Evolutionary conservation across 2,113 vertebrate genomes (phyloP).

Genomic region (Oryzias melastigma): DNA sequence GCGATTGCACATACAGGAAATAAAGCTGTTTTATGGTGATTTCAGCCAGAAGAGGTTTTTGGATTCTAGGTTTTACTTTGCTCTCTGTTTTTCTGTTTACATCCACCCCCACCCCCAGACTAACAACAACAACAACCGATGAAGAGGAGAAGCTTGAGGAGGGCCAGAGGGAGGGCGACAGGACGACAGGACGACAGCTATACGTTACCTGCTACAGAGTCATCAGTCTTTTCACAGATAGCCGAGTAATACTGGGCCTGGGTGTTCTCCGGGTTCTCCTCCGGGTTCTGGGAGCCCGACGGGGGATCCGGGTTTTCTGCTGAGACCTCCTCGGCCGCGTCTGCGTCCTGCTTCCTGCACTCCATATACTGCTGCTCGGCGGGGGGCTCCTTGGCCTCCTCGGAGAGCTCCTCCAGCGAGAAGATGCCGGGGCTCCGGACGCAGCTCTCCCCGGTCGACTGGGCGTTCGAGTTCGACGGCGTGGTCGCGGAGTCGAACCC

Average conservation of each 20-base stretch:
- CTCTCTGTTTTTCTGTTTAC: conserved; percentile 40
- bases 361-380: conserved; percentile 70
- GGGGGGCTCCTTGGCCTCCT: conserved; percentile 68
- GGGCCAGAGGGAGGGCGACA: conserved; percentile 9
- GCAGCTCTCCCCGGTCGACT: conserved; percentile 78
- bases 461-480: conserved; percentile 72
- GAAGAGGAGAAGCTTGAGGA: conserved; percentile 18
- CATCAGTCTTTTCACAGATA: conserved; percentile 78
- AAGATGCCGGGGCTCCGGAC: conserved; percentile 79
- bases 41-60: conserved; percentile 2
- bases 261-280: conserved; percentile 46
- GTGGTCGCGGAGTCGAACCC: conserved; percentile 73
- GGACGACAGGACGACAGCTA: conserved; percentile 53
- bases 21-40: conserved; percentile 63
- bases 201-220: conserved; percentile 82
- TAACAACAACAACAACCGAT: conserved; percentile 31
- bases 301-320: conserved; percentile 18
- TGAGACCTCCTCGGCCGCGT: conserved; percentile 25
- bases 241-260: conserved; percentile 73
- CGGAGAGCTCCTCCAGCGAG: conserved; percentile 76
- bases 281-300: conserved; percentile 22
- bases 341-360: conserved; percentile 45
- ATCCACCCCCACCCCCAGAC: conserved; percentile 53
- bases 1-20: conserved; percentile 81
- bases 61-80: conserved; percentile 28